Percentiles rank a stretch among this genome's conserved stretches.
phyloP scores from a whole-genome alignment of 2,797 vertebrate genomes.

The Myotis findleyi region DNA sequence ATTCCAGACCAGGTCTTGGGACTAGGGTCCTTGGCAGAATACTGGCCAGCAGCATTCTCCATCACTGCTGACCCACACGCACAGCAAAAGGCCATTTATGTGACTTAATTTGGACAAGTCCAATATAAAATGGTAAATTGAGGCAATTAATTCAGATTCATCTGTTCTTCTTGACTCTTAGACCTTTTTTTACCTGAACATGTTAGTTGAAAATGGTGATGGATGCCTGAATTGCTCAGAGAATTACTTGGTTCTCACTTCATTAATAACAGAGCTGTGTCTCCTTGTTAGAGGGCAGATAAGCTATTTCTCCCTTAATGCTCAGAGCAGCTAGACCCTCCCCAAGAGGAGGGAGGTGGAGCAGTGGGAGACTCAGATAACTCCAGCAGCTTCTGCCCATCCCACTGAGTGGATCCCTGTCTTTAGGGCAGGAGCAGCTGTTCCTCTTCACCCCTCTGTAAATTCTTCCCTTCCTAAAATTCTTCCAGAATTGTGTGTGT shows the following conservation, averaged over 20 bases:
- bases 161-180: not conserved
- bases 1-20: not conserved
- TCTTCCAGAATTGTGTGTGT: fast-evolving
- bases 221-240: not conserved
- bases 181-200: not conserved
- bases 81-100: not conserved
- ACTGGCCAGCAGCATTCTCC: not conserved
- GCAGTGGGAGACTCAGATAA: not conserved
- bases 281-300: not conserved
- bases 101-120: not conserved
- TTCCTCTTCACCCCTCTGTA: not conserved
- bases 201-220: not conserved
- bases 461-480: not conserved
- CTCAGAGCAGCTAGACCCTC: not conserved
- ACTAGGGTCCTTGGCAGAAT: not conserved
- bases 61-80: not conserved
- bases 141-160: not conserved
- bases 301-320: not conserved
- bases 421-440: not conserved
- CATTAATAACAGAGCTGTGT: not conserved
- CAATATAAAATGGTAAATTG: not conserved
- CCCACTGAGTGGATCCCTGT: not conserved
- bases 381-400: not conserved
- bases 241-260: not conserved
- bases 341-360: too few relatives aligned